Evolutionary conservation across 1,140 invertebrate species (phyloP).

Genomic region (Drosophila kurseongensis): DNA sequence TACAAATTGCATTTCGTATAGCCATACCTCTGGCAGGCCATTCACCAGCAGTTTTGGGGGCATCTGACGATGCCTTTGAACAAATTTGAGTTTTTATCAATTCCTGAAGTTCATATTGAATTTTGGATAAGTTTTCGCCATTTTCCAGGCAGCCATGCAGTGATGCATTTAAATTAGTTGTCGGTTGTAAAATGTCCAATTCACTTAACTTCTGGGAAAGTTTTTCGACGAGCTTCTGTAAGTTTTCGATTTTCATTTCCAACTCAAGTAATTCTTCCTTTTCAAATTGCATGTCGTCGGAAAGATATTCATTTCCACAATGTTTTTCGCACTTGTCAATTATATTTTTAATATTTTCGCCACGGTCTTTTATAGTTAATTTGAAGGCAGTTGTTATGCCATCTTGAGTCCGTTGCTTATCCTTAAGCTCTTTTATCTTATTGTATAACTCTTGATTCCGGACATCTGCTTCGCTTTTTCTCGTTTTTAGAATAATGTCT

Average conservation of each 20-base stretch:
- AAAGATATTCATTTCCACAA: neutral
- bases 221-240: neutral
- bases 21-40: too few relatives aligned
- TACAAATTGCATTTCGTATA: neutral
- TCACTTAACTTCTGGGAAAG: neutral
- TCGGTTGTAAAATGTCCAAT: neutral
- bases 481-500: neutral
- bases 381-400: neutral
- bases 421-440: constrained; percentile 6
- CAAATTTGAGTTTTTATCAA: neutral
- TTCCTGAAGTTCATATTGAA: neutral
- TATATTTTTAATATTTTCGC: neutral
- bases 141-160: neutral
- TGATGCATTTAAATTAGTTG: neutral
- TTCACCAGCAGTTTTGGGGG: too few relatives aligned
- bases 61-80: neutral
- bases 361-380: neutral
- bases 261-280: neutral
- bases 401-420: constrained; percentile 15
- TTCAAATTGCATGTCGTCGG: neutral
- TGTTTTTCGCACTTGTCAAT: constrained; percentile 5
- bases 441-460: constrained; percentile 1
- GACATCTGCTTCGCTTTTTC: neutral
- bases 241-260: neutral
- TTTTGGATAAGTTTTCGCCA: neutral